phyloP scores from a whole-genome alignment of 2,888 invertebrate genomes.

The Andrena haemorrhoa region DNA sequence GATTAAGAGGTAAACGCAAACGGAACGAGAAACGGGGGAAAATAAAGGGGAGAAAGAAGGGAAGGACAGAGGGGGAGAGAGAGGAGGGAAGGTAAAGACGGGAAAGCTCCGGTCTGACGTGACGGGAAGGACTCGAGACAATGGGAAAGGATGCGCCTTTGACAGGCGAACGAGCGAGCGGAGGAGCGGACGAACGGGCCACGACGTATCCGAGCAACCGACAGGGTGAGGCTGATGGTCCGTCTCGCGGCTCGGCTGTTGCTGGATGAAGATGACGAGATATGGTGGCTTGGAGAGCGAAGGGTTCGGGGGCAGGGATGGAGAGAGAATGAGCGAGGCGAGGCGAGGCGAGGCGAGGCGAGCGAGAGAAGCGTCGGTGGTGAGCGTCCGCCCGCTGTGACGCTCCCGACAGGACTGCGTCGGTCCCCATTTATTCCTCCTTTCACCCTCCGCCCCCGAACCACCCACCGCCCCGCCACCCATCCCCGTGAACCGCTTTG shows the following conservation, averaged over 20 bases:
- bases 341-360: conserved; percentile 71
- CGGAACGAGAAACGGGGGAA: background rate
- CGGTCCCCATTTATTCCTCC: conserved; percentile 77
- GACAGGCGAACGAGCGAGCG: background rate
- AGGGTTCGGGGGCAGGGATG: conserved; percentile 24
- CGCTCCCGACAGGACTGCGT: conserved; percentile 84
- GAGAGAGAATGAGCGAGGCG: conserved; percentile 74
- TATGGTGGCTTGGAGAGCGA: conserved; percentile 26
- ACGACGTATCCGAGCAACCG: conserved; percentile 41
- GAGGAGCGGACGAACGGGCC: background rate
- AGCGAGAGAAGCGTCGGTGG: conserved; percentile 79
- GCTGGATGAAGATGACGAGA: conserved; percentile 56
- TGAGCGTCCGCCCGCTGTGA: conserved; percentile 83
- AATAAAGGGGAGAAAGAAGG: background rate
- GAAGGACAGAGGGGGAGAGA: background rate
- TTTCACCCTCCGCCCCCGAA: conserved; percentile 46
- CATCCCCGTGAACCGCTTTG: conserved; percentile 35
- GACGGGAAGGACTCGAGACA: too few species aligned
- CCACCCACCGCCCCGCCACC: conserved; percentile 56
- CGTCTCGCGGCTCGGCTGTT: conserved; percentile 54
- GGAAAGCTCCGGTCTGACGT: too few species aligned
- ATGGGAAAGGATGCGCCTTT: too few species aligned
- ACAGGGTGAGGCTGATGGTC: conserved; percentile 56
- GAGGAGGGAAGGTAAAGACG: background rate
- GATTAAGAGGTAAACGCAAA: background rate